These are phyloP conservation scores for Athalia cordata DNA, from an alignment of 2,888 invertebrate genomes.

Conservation along the genomic window DNA sequence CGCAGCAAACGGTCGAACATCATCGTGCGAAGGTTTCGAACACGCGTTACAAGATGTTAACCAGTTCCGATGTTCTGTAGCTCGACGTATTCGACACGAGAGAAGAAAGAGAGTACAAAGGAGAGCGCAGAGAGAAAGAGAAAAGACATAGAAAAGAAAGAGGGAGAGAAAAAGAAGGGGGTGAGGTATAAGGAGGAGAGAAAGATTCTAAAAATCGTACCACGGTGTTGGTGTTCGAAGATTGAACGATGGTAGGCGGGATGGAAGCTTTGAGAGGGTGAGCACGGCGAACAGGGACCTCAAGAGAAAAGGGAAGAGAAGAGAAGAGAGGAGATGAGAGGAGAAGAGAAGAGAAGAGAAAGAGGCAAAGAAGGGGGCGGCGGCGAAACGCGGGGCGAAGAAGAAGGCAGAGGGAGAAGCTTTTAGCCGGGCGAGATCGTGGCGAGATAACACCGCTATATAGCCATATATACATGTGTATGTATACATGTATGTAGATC, in stretches of 20 bases:
- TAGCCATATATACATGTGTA: not conserved
- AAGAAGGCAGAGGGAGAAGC: slow-evolving; percentile 71
- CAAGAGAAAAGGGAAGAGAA: slow-evolving; percentile 8
- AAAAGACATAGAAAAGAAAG: not conserved
- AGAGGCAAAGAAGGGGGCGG: slow-evolving; percentile 59
- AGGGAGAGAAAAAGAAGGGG: slow-evolving; percentile 18
- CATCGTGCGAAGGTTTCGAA: slow-evolving; percentile 47
- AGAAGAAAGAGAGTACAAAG: not conserved
- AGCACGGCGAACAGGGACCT: too few species aligned
- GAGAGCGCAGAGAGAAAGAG: slow-evolving; percentile 21
- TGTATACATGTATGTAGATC: not conserved
- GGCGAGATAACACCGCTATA: slow-evolving; percentile 70
- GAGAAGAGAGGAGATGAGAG: slow-evolving; percentile 39
- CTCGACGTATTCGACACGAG: slow-evolving; percentile 39
- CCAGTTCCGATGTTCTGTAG: slow-evolving; percentile 56
- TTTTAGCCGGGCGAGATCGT: slow-evolving; percentile 73
- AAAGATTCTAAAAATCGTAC: slow-evolving; percentile 35
- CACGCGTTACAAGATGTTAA: slow-evolving; percentile 64
- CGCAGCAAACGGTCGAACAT: not conserved
- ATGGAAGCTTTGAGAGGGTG: slow-evolving; percentile 26
- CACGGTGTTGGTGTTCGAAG: slow-evolving; percentile 29
- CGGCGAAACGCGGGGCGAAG: slow-evolving; percentile 64
- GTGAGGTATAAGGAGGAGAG: slow-evolving; percentile 15
- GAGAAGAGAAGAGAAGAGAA: slow-evolving; percentile 54
- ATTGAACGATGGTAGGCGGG: slow-evolving; percentile 40